These are phyloP conservation scores for Melanostoma mellinum DNA, from an alignment of 2,888 invertebrate genomes.

Conservation along the genomic window DNA sequence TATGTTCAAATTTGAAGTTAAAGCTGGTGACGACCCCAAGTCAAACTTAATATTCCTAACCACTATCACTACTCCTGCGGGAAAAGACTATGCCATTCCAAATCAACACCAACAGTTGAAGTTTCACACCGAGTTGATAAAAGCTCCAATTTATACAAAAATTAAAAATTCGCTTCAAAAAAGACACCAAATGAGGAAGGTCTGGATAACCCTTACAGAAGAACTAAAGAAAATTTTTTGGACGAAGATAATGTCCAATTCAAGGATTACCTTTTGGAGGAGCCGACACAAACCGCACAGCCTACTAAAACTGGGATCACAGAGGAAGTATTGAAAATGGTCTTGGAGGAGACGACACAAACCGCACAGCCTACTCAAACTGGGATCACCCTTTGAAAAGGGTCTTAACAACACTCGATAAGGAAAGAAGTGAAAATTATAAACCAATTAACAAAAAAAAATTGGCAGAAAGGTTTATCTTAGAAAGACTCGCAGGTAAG, in stretches of 20 bases:
- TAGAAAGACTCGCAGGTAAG: slow-evolving; percentile 30
- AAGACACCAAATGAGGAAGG: slow-evolving; percentile 25
- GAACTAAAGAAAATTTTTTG: slow-evolving; percentile 20
- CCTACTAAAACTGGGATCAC: too few species aligned
- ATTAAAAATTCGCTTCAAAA: slow-evolving; percentile 33
- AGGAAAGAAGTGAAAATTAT: slow-evolving; percentile 1
- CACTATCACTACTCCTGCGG: slow-evolving; percentile 29
- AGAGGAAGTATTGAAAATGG: too few species aligned
- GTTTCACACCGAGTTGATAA: slow-evolving; percentile 11
- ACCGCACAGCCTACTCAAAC: too few species aligned
- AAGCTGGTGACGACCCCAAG: slow-evolving; percentile 25
- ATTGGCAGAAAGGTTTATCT: slow-evolving; percentile 29
- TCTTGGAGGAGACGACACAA: too few species aligned
- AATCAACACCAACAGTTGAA: slow-evolving; percentile 14
- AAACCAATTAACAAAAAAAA: slow-evolving; percentile 20
- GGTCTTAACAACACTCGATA: too few species aligned
- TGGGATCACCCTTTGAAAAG: too few species aligned
- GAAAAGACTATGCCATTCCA: slow-evolving; percentile 26
- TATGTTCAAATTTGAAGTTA: slow-evolving; percentile 31
- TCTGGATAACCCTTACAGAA: slow-evolving; percentile 30
- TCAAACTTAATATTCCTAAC: slow-evolving; percentile 28
- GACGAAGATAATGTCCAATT: slow-evolving; percentile 20
- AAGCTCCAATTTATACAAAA: slow-evolving; percentile 32
- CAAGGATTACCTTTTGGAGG: background rate
- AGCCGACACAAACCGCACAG: too few species aligned